Base-by-base conservation (phyloP, 2,888 invertebrate genomes). In the Caenorhabditis zanzibari region DNA sequence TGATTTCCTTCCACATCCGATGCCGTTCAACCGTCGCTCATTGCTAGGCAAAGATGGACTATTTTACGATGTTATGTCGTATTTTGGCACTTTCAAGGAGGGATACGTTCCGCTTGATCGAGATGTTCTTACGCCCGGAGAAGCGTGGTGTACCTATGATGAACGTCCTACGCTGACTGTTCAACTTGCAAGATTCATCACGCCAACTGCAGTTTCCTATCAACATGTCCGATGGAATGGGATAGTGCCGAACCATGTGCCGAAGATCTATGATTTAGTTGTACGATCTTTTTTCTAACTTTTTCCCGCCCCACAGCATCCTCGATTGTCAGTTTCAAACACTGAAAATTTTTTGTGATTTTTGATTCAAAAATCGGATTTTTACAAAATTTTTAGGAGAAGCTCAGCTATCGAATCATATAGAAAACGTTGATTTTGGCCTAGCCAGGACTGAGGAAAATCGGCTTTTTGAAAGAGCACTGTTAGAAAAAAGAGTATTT, bases 41-140 rank as follows among this genome's bases (percentile, higher is more conserved):
- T 66, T 38, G 1, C 38, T 38, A 0, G 74, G 74, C 5, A 82
- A 82, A 68, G 73, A 77, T 32, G 69, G 82, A 0, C 9, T 82
- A 5, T 49, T 82, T 24, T 79, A 79, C n/a, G 82, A 82, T 49
- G 28, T 79, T 19, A 63, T 82, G 54, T 74, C 73, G 7, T 82
- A 82, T 58, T 32, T 82, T n/a, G 74, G 74, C 28, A 52, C 79
- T 7, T 82, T 82, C 49, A 54, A 82, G 47, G 79, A 68, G 10
- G 82, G 77, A 28, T 82, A 82, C 44, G 82, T 74, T 5, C 52
- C 79, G 35, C 79, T 82, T 19, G 83, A 83, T 47, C 79, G 83
- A 2, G 83, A 83, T 4, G 35, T 58, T 28, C 44, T 83, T 4
- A n/a, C 63, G 1, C 83, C 83, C n/a, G 83, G 83, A 32, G 83